Evolutionary conservation across 2,797 vertebrate genomes (phyloP), one percentile per base, ranked within the genome.

Genomic region (Melanotaenia boesemani): DNA sequence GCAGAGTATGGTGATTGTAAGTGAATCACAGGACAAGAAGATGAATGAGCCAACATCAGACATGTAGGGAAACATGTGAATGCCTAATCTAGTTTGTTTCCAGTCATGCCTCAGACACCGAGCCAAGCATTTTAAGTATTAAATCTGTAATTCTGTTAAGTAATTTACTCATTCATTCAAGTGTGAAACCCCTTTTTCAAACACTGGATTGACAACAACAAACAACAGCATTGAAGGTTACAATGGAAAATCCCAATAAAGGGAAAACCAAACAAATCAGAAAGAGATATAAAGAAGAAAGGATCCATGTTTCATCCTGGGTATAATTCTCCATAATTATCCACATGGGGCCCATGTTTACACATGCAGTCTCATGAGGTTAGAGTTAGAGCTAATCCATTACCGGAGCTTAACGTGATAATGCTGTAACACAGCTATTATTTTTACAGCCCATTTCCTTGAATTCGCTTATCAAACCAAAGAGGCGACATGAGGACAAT

Each of bases 341-440:
- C 83, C 54, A 50, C 86, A 87, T 83, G 84, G 85, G 87, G 84
- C 82, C 78, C 24, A 2, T 90, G 88, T 92, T 90, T 92, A 90
- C 86, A 87, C 83, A 89, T 72, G 62, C 76, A 79, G 79, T 73
- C 84, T 89, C 86, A 80, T 87, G 89, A 88, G 88, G 81, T 91
- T 83, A 84, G 79, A 65, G 77, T 83, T 70, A 77, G 68, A 79
- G 70, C 73, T 80, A 86, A 91, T 88, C 76, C 76, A 84, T 90
- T 80, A 86, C 70, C 60, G 57, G 41, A 80, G 80, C 70, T 81
- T 80, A 81, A 86, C 83, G 84, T 88, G 82, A 89, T 80, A 77
- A 81, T 70, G 54, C 32, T 67, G 78, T 41, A 52, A 70, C 52
- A 32, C 22, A 55, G 68, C 61, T 74, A 52, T 76, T 80, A 61